Percentiles rank a stretch among this genome's conserved stretches.
Evolutionary conservation across 2,797 vertebrate species (phyloP).

Genomic region (Pipistrellus pygmaeus): DNA sequence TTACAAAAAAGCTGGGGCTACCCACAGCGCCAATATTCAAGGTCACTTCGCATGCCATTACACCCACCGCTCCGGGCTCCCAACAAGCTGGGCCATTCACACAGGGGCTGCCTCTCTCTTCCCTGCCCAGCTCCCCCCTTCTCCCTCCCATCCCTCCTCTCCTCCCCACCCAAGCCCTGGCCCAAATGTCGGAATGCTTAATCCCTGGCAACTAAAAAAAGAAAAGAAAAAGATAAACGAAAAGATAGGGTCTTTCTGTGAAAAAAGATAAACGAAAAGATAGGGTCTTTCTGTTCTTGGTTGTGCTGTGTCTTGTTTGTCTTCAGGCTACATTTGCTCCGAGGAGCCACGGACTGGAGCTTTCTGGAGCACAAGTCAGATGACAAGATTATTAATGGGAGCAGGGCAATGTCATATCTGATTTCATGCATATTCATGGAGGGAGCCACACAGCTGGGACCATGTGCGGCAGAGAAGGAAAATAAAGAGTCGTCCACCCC

Average conservation of each 20-base stretch:
- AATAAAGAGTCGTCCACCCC: slow-evolving; percentile 85
- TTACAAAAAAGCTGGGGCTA: slow-evolving; percentile 96
- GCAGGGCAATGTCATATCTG: slow-evolving; percentile 92
- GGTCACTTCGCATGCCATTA: slow-evolving; percentile 94
- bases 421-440: slow-evolving; percentile 98
- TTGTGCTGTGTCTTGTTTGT: slow-evolving; percentile 78
- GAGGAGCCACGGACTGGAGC: slow-evolving; percentile 89
- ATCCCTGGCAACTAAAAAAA: slow-evolving; percentile 85
- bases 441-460: slow-evolving; percentile 93
- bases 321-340: slow-evolving; percentile 87
- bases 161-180: slow-evolving; percentile 84
- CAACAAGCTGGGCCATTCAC: slow-evolving; percentile 90
- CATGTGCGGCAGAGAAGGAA: slow-evolving; percentile 86
- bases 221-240: slow-evolving; percentile 16
- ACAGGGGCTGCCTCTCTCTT: slow-evolving; percentile 84
- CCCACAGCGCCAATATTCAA: slow-evolving; percentile 93
- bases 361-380: slow-evolving; percentile 92
- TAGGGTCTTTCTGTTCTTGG: slow-evolving; percentile 78
- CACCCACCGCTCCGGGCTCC: slow-evolving; percentile 89
- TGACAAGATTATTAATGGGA: slow-evolving; percentile 99
- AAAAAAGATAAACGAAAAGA: slow-evolving; percentile 59
- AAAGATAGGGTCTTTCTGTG: slow-evolving; percentile 79
- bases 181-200: slow-evolving; percentile 90
- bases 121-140: slow-evolving; percentile 54
- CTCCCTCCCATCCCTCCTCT: slow-evolving; percentile 86